Base-by-base conservation (phyloP, 2,113 vertebrate species). In the Macquaria australasica region DNA sequence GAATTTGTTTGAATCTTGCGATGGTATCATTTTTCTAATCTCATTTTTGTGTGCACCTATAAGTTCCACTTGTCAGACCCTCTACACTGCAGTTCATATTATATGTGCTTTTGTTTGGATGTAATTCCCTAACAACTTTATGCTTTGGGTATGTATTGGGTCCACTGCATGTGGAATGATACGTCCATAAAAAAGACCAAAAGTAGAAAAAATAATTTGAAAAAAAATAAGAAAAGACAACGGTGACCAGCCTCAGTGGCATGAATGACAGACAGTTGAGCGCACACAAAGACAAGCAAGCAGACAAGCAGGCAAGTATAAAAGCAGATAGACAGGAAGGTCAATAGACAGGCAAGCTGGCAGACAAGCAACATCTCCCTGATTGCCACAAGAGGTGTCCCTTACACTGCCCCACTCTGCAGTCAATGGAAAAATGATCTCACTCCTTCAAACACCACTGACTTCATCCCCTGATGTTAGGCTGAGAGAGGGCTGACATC, bases 381-480 rank as follows among this genome's bases (percentile, higher is more conserved):
- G 77, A 90, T 91, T 90, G 89, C 81, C 87, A 87, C 73, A 90
- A 74, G 93, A 95, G 93, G 94, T 95, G 94, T 96, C 92, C 87
- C 82, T 96, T 94, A 96, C 95, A 93, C 79, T 84, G 83, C 72
- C 85, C 90, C 85, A 85, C 86, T 93, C 89, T 88, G 87, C 89
- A 87, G 89, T 91, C 90, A 91, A 90, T 84, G 95, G 94, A 94
- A 96, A 95, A 94, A 95, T 93, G 93, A 96, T 93, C 95, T 96
- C 95, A 95, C 91, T 81, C 85, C 92, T 83, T 91, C 87, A 88
- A 92, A 92, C 91, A 43, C 79, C 82, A 73, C 92, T 94, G 95
- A 95, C 89, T 93, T 94, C 92, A 94, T 93, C 75, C 66, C 79
- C 90, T 88, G 69, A 87, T 85, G 90, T 78, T 70, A 50, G 79